These are phyloP conservation scores for Drosophila mayaguana DNA, from an alignment of 2,888 invertebrate species.

Conservation along the genomic window DNA sequence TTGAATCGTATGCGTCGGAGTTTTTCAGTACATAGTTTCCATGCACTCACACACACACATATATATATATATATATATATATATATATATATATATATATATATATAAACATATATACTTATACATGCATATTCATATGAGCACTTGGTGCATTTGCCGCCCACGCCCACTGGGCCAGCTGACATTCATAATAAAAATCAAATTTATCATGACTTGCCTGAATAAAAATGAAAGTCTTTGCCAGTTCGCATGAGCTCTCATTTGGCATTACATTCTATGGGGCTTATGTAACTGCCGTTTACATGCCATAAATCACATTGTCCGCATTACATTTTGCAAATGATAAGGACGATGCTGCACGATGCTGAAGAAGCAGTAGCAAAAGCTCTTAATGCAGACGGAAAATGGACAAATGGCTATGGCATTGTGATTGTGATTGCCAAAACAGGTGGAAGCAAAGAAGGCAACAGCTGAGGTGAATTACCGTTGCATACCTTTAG, in stretches of 20 bases:
- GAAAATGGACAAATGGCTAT: not conserved
- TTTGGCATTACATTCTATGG: not conserved
- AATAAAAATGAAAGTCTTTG: slow-evolving; percentile 19
- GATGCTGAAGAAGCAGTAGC: not conserved
- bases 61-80: not conserved
- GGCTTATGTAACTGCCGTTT: not conserved
- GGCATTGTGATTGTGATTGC: not conserved
- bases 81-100: not conserved
- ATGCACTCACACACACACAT: too few species aligned
- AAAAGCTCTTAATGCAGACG: slow-evolving; percentile 1
- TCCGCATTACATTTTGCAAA: slow-evolving; percentile 20
- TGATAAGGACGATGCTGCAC: not conserved
- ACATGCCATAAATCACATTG: slow-evolving; percentile 36
- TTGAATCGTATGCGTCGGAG: slow-evolving; percentile 29
- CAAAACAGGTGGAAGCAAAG: not conserved
- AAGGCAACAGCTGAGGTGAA: not conserved
- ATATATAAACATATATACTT: not conserved
- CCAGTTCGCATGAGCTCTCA: slow-evolving; percentile 16
- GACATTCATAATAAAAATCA: slow-evolving; percentile 27
- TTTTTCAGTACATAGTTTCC: not conserved
- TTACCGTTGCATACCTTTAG: slow-evolving; percentile 2
- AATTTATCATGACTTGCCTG: slow-evolving; percentile 20
- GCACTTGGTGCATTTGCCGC: slow-evolving; percentile 17
- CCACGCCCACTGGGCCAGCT: slow-evolving; percentile 4
- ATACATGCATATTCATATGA: not conserved